phyloP scores from a whole-genome alignment of 2,888 invertebrate genomes.

The Eupithecia abbreviata region DNA sequence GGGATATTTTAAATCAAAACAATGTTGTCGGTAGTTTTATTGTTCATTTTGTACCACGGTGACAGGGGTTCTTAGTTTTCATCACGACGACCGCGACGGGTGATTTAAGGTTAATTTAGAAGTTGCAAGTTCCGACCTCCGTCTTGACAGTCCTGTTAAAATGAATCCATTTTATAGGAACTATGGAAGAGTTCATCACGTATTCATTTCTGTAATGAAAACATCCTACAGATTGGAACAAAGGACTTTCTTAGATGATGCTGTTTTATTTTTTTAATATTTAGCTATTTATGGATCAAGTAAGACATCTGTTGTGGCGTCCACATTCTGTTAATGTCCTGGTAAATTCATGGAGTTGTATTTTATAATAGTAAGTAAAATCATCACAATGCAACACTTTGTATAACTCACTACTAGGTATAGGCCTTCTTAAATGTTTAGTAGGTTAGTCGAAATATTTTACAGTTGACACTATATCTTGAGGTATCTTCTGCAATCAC shows the following conservation, averaged over 20 bases:
- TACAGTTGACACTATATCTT: neutral
- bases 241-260: neutral
- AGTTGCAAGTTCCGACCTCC: constrained; percentile 46
- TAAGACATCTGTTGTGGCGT: neutral
- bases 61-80: constrained; percentile 51
- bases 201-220: neutral
- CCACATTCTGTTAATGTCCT: neutral
- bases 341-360: too few relatives aligned
- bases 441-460: too few relatives aligned
- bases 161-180: neutral
- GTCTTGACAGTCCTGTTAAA: constrained; percentile 19
- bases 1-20: constrained; percentile 12
- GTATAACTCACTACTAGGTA: neutral
- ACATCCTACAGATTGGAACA: neutral
- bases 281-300: neutral
- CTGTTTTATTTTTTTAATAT: neutral
- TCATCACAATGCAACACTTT: neutral
- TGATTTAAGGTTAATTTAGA: constrained; percentile 68
- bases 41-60: constrained; percentile 40
- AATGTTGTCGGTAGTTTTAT: constrained; percentile 25
- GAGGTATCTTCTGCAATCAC: neutral
- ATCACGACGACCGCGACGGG: constrained; percentile 55
- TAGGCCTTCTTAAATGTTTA: too few relatives aligned
- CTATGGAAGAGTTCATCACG: neutral
- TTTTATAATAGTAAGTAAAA: neutral